phyloP scores from a whole-genome alignment of 1,140 invertebrate genomes.

The Drosophila kohkoa region DNA sequence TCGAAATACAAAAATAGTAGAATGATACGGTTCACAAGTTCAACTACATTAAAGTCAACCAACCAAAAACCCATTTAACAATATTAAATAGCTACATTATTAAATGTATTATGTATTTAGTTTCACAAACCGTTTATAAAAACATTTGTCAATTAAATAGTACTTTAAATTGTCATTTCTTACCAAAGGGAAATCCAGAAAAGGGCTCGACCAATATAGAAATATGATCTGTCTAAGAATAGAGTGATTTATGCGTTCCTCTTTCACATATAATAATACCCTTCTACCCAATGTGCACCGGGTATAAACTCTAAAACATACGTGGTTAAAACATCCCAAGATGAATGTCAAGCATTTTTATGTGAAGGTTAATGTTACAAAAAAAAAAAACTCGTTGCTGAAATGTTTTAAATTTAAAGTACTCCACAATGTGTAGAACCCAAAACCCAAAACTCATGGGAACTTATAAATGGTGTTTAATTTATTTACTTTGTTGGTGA shows the following conservation, averaged over 20 bases:
- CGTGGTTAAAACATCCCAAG: slow-evolving; percentile 26
- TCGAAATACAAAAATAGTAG: too few species aligned
- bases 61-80: not conserved
- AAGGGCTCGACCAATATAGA: too few species aligned
- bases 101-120: too few species aligned
- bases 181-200: too few species aligned
- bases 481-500: slow-evolving; percentile 17
- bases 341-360: slow-evolving; percentile 4
- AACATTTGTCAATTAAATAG: too few species aligned
- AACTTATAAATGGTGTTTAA: slow-evolving; percentile 29
- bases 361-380: slow-evolving; percentile 39
- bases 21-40: too few species aligned
- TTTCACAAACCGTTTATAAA: too few species aligned
- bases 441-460: slow-evolving; percentile 29
- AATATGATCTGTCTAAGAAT: too few species aligned
- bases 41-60: too few species aligned
- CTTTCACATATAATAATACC: too few species aligned
- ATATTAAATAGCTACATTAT: not conserved
- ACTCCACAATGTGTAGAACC: slow-evolving; percentile 11
- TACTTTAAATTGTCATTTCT: too few species aligned
- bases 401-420: slow-evolving; percentile 11
- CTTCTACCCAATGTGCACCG: not conserved
- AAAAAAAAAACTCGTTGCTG: slow-evolving; percentile 24
- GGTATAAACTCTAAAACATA: not conserved
- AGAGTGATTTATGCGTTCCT: too few species aligned